Conservation (phyloP, 2,888 invertebrate species). For the Sepioteuthis lessoniana region DNA sequence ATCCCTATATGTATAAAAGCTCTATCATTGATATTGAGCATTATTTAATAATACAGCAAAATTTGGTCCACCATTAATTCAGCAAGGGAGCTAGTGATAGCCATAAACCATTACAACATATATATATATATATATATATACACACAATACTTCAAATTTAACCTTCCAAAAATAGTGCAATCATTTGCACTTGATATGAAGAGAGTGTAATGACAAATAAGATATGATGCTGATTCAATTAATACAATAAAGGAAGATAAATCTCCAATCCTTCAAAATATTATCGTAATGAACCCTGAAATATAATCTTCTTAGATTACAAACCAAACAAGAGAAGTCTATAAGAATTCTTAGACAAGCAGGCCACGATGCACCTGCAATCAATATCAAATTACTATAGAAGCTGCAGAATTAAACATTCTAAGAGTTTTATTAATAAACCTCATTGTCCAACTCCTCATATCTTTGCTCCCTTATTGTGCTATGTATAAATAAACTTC, state of each 20-base stretch:
- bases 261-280: neutral
- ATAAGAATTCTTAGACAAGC: neutral
- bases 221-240: neutral
- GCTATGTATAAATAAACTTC: neutral
- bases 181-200: neutral
- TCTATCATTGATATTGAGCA: no score
- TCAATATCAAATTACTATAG: neutral
- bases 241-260: neutral
- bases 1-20: no score
- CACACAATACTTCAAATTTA: neutral
- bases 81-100: no score
- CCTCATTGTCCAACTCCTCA: neutral
- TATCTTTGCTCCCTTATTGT: neutral
- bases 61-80: no score
- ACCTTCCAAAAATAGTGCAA: neutral
- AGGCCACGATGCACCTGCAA: neutral
- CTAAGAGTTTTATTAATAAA: slow-evolving; percentile 1
- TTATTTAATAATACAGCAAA: no score
- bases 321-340: neutral
- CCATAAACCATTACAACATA: no score
- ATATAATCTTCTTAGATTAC: neutral
- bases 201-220: neutral
- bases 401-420: neutral
- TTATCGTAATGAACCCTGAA: slow-evolving; percentile 25
- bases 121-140: no score